Base-by-base conservation (phyloP, 1,140 invertebrate species). In the Aphaenogaster floridana region DNA sequence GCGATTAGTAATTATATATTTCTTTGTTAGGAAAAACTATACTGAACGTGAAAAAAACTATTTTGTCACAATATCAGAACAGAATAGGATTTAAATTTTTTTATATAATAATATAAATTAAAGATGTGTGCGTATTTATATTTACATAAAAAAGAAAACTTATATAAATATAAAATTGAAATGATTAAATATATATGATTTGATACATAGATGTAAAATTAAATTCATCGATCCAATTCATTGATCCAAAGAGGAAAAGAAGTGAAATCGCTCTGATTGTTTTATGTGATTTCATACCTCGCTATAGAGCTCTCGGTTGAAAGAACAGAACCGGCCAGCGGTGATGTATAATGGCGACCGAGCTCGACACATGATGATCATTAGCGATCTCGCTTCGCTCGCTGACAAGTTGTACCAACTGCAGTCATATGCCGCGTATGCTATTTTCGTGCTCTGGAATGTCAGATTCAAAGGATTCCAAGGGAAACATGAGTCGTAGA, bases 381-480 rank as follows among this genome's bases (percentile, higher is more conserved):
- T 77, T 3, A 94, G 48, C 50, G 57, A 86, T 84, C 77, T 93
- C 0, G 89, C 61, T 28, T 91, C 78, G 2, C 57, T 57, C 3
- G 84, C 52, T 36, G 91, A 64, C 17, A 92, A 86, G 11, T 91
- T 91, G 48, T 93, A 93, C 94, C 94, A 95, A 11, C 92, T 50
- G 17, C 87, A 91, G 11, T 91, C 63, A 61, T 94, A 95, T 48
- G 87, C 92, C 8, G 92, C 89, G 0, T 91, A 69, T 3, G 88
- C 71, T 34, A 94, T 86, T 34, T 91, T 85, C 9, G 63, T 85
- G 57, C 92, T 93, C 93, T 94, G 74, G 69, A 92, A 92, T 61
- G 50, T 28, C 34, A 69, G n/a, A 69, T 64, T 61, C n/a, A 83
- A 64, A 61, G 1, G 17, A 81, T 72, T 42, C 39, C 76, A 48